phyloP scores from a whole-genome alignment of 2,888 invertebrate genomes.

The Thymelicus sylvestris region DNA sequence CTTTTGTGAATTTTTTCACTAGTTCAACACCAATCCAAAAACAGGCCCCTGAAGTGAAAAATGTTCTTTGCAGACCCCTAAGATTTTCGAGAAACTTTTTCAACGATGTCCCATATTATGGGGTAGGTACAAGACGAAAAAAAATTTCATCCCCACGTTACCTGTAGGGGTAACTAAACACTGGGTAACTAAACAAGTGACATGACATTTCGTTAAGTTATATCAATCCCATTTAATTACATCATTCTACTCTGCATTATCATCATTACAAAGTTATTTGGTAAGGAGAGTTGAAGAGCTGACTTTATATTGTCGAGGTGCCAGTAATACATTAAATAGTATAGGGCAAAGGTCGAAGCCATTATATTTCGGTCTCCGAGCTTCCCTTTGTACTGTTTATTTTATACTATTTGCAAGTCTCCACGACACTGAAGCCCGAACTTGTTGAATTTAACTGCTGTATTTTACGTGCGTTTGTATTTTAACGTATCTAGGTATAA shows the following conservation, averaged over 20 bases:
- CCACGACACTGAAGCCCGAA: background rate
- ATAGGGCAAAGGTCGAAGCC: background rate
- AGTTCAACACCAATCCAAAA: too few species aligned
- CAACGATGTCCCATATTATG: too few species aligned
- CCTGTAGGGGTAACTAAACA: too few species aligned
- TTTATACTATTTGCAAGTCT: background rate
- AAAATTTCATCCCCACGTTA: too few species aligned
- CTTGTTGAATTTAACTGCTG: background rate
- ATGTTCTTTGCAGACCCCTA: too few species aligned
- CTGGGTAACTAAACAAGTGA: too few species aligned
- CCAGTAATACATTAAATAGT: slow-evolving; percentile 4
- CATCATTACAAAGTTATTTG: background rate
- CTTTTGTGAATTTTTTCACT: too few species aligned
- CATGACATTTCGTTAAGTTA: background rate
- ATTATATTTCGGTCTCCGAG: background rate
- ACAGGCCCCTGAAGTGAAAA: too few species aligned
- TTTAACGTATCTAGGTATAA: too few species aligned
- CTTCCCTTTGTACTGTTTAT: background rate
- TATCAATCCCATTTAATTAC: background rate
- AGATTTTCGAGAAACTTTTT: too few species aligned
- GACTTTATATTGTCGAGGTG: background rate
- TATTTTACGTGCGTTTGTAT: background rate
- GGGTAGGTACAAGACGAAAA: too few species aligned
- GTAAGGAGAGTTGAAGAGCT: background rate
- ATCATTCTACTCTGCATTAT: background rate